Conservation (phyloP, 2,888 invertebrate species). For the Epiblema foenella region DNA sequence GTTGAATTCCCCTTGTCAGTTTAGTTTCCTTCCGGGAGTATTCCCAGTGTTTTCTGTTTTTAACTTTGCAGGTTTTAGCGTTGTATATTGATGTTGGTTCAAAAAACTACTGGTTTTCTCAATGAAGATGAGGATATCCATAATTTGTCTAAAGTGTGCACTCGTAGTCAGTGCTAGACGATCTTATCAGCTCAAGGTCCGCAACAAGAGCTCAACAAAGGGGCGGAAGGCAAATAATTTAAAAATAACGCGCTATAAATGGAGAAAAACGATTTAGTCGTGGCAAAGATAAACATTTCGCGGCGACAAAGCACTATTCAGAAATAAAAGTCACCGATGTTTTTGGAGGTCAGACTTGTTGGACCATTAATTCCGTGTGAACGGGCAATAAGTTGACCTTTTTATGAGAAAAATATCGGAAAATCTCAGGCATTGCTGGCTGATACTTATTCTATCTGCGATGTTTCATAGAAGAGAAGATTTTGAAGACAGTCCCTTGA, state of each 20-base stretch:
- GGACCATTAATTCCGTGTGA: conserved; percentile 68
- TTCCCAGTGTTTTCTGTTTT: not conserved
- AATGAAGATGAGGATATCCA: conserved; percentile 38
- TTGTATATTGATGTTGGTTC: conserved; percentile 7
- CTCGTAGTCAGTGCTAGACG: conserved; percentile 47
- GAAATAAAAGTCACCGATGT: conserved; percentile 50
- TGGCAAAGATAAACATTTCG: conserved; percentile 54
- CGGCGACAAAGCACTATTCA: conserved; percentile 59
- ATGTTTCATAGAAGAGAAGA: too few relatives aligned
- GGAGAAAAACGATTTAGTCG: conserved; percentile 63
- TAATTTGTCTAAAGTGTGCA: conserved; percentile 41
- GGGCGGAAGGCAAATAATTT: conserved; percentile 60
- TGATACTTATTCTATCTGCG: too few relatives aligned
- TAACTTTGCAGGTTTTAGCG: not conserved
- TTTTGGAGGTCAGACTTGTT: conserved; percentile 64
- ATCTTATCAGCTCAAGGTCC: conserved; percentile 56
- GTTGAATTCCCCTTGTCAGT: conserved; percentile 12
- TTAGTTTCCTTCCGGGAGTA: conserved; percentile 33
- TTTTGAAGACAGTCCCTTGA: too few relatives aligned
- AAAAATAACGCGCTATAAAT: conserved; percentile 64
- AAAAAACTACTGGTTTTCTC: conserved; percentile 17
- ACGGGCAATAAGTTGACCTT: conserved; percentile 66
- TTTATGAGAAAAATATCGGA: conserved; percentile 72
- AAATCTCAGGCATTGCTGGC: conserved; percentile 55
- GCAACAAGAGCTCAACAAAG: conserved; percentile 50